Percentiles rank a stretch among this genome's conserved stretches.
These are phyloP conservation scores for Ploceus nigricollis DNA, from an alignment of 2,113 vertebrate species.

Conservation along the genomic window DNA sequence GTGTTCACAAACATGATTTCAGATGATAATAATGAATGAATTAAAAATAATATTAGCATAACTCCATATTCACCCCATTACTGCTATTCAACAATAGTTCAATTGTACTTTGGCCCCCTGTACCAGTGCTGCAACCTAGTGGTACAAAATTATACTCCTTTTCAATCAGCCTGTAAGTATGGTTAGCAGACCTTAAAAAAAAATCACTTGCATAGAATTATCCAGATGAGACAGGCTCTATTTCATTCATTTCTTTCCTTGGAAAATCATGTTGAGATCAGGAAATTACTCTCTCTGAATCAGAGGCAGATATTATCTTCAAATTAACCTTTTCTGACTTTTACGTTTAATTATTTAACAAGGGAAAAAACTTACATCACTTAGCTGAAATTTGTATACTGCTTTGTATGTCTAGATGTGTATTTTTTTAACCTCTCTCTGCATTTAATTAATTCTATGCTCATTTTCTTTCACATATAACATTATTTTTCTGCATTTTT, in stretches of 20 bases:
- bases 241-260: not conserved
- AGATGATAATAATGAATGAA: not conserved
- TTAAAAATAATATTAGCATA: not conserved
- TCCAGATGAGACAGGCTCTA: not conserved
- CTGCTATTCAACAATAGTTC: not conserved
- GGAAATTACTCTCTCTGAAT: slow-evolving; percentile 14
- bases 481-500: not conserved
- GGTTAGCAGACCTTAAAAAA: slow-evolving; percentile 8
- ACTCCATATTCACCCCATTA: not conserved
- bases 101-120: not conserved
- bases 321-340: slow-evolving; percentile 52
- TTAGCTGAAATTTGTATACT: not conserved
- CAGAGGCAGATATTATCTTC: slow-evolving; percentile 11
- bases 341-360: slow-evolving; percentile 22
- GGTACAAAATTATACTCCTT: slow-evolving; percentile 49
- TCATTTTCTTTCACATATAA: not conserved
- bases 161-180: not conserved
- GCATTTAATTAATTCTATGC: not conserved
- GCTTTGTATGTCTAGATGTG: not conserved
- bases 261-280: not conserved
- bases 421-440: not conserved
- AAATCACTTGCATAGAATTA: not conserved
- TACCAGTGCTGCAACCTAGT: slow-evolving; percentile 67
- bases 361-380: not conserved
- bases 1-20: not conserved